Evolutionary conservation across 2,888 invertebrate species (phyloP).

Genomic region (Orchesella flavescens): DNA sequence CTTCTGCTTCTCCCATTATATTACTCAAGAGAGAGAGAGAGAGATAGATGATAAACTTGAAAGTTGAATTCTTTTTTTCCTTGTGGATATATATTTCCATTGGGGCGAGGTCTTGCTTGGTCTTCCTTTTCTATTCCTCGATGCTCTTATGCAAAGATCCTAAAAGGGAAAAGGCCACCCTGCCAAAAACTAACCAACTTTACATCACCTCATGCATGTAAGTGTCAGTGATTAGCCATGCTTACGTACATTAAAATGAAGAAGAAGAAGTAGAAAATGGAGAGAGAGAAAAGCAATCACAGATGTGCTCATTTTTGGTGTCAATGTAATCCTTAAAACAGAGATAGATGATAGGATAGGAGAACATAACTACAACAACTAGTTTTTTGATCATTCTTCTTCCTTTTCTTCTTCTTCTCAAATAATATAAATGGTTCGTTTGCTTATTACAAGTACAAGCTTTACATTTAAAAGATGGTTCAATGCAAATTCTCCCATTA

Average conservation of each 20-base stretch:
- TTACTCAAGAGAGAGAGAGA: background rate
- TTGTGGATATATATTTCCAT: background rate
- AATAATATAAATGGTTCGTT: constrained; percentile 61
- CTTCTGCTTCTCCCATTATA: constrained; percentile 12
- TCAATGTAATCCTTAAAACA: constrained; percentile 54
- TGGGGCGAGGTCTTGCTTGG: too few relatives aligned
- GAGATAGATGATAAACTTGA: constrained; percentile 4
- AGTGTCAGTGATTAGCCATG: constrained; percentile 64
- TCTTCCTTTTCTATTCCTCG: background rate
- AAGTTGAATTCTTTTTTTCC: constrained; percentile 33
- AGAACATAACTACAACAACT: constrained; percentile 12
- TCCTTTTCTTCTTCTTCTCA: background rate
- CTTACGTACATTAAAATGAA: constrained; percentile 21
- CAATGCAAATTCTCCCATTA: constrained; percentile 65
- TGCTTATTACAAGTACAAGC: constrained; percentile 56
- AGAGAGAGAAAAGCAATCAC: constrained; percentile 43
- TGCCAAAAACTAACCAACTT: constrained; percentile 50
- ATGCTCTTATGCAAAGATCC: constrained; percentile 32
- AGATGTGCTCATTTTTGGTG: constrained; percentile 39
- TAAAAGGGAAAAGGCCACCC: constrained; percentile 67
- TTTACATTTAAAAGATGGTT: constrained; percentile 65
- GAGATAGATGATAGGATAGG: constrained; percentile 59
- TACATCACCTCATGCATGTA: constrained; percentile 62
- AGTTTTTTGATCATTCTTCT: too few relatives aligned
- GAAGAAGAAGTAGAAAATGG: constrained; percentile 14